Percentiles rank a stretch among this genome's conserved stretches.
phyloP scores from a whole-genome alignment of 2,797 vertebrate species.

The Myotis planiceps region DNA sequence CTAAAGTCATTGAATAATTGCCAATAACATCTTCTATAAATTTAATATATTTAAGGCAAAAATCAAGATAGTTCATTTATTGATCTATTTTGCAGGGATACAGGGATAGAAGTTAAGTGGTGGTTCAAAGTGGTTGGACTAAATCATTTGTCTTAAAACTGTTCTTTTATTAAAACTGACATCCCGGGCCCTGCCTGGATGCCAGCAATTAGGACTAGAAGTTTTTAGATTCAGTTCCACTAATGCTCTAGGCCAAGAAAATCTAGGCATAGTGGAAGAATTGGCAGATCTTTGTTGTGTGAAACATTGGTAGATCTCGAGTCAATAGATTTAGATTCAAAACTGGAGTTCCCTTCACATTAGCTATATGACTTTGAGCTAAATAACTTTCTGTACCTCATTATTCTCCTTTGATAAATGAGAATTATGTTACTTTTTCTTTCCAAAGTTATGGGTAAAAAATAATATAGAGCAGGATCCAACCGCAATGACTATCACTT shows the following conservation, averaged over 20 bases:
- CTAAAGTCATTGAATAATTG: neutral
- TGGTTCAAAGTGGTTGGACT: neutral
- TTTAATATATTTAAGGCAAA: neutral
- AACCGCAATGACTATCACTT: neutral
- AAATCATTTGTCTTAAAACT: neutral
- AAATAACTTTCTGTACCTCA: neutral
- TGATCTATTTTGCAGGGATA: neutral
- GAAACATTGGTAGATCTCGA: neutral
- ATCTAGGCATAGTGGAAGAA: neutral
- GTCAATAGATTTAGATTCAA: neutral
- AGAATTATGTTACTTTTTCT: neutral
- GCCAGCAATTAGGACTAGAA: neutral
- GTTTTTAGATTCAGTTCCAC: neutral
- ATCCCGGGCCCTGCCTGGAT: neutral
- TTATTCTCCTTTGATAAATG: neutral
- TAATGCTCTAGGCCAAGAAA: neutral
- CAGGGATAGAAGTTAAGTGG: neutral
- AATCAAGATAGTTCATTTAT: neutral
- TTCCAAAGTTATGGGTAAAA: neutral
- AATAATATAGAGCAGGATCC: neutral
- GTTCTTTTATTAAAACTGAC: neutral
- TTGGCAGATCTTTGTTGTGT: neutral
- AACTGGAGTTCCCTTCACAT: neutral
- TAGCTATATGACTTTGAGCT: neutral
- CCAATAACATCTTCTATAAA: neutral